Evolutionary conservation across 2,113 vertebrate genomes (phyloP).

Genomic region (Ochotona curzoniae): DNA sequence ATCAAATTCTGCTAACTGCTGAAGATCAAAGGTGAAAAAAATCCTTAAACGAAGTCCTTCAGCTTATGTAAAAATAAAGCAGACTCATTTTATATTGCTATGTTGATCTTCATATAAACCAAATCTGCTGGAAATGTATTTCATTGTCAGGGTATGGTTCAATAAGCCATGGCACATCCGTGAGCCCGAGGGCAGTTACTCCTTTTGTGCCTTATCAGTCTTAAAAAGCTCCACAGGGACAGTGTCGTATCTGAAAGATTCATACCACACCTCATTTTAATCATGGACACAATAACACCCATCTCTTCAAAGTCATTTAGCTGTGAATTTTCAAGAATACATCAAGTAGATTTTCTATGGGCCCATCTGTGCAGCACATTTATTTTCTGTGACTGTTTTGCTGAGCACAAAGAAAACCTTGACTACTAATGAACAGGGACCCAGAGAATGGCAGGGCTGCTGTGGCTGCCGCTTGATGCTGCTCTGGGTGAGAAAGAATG

Average conservation of each 20-base stretch:
- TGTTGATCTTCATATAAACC: conserved; percentile 16
- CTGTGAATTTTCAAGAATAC: conserved; percentile 78
- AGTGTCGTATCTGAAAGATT: conserved; percentile 59
- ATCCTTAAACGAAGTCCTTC: conserved; percentile 3
- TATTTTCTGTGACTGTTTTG: conserved; percentile 81
- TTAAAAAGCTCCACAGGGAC: conserved; percentile 50
- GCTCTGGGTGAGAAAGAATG: not conserved
- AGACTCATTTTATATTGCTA: conserved; percentile 15
- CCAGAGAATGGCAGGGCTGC: conserved; percentile 22
- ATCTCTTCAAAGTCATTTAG: conserved; percentile 80
- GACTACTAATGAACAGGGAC: conserved; percentile 71
- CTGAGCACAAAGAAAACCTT: conserved; percentile 80
- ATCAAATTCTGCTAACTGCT: conserved; percentile 6
- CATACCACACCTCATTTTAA: conserved; percentile 77
- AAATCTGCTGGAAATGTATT: conserved; percentile 39
- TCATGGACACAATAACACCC: conserved; percentile 76
- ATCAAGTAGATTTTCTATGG: conserved; percentile 81
- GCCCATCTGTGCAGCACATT: conserved; percentile 78
- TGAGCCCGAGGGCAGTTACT: conserved; percentile 33
- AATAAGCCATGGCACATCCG: not conserved
- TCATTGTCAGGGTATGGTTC: conserved; percentile 5
- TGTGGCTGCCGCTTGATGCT: not conserved
- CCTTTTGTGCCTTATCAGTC: not conserved
- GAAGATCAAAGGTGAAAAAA: conserved; percentile 54
- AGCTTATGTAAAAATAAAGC: not conserved